Evolutionary conservation across 23 tunicate genomes (phyloP).

Genomic region (Halocynthia aurantium): DNA sequence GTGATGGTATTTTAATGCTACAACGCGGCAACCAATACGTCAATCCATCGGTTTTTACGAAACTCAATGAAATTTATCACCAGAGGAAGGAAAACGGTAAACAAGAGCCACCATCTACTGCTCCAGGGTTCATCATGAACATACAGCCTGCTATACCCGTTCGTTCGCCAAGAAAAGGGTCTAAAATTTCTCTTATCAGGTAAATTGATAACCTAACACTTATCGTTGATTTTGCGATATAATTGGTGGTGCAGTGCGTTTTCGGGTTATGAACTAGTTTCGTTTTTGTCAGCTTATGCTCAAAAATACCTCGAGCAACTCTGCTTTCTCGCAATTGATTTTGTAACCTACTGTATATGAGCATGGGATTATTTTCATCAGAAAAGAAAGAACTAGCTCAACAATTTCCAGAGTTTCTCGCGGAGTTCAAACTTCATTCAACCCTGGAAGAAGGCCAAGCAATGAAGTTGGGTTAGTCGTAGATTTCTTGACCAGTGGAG

Average conservation of each 20-base stretch:
- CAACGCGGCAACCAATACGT: slow-evolving; percentile 22
- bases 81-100: not conserved
- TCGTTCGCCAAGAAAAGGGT: not conserved
- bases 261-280: no score
- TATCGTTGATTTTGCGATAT: no score
- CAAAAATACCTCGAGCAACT: no score
- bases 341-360: no score
- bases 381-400: not conserved
- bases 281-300: no score
- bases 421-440: not conserved
- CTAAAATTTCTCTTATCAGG: no score
- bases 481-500: not conserved
- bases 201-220: no score
- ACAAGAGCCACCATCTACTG: not conserved
- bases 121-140: not conserved
- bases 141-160: slow-evolving; percentile 25
- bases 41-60: slow-evolving; percentile 26
- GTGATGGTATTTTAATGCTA: slow-evolving; percentile 39
- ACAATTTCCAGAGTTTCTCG: not conserved
- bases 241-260: no score
- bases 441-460: slow-evolving; percentile 6
- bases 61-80: slow-evolving; percentile 19
- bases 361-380: not conserved
- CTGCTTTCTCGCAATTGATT: no score
- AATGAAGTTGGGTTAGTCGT: not conserved